A percentile compares a stretch with the other conserved stretches of the same genome.
These are phyloP conservation scores for Teleogryllus oceanicus DNA, from an alignment of 2,888 invertebrate genomes.

Conservation along the genomic window DNA sequence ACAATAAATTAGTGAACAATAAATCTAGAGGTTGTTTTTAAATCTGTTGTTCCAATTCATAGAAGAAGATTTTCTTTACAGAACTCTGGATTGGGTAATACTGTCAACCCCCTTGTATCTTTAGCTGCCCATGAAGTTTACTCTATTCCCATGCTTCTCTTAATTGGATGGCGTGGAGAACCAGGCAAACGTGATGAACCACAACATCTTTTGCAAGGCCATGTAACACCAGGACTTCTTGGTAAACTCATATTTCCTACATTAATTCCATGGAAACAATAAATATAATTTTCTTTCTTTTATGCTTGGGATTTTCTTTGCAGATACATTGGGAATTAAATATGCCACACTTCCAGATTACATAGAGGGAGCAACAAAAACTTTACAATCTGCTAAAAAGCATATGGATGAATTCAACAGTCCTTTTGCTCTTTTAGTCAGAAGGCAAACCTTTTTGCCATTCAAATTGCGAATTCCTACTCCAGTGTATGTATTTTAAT, in stretches of 20 bases:
- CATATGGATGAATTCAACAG: slow-evolving; percentile 47
- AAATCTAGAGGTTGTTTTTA: no score
- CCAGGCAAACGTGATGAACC: slow-evolving; percentile 51
- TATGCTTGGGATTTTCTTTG: neutral
- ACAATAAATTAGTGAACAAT: no score
- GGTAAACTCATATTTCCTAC: slow-evolving; percentile 40
- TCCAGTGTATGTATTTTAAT: slow-evolving; percentile 35
- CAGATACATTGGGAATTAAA: slow-evolving; percentile 45
- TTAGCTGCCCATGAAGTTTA: slow-evolving; percentile 48
- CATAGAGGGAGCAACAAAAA: slow-evolving; percentile 47
- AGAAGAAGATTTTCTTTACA: slow-evolving; percentile 38
- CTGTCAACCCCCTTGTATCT: slow-evolving; percentile 50
- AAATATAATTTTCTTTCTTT: neutral
- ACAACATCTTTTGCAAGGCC: slow-evolving; percentile 49
- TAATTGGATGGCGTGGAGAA: slow-evolving; percentile 50
- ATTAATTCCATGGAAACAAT: neutral
- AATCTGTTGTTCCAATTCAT: no score
- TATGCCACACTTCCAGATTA: slow-evolving; percentile 48
- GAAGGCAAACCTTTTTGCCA: slow-evolving; percentile 48
- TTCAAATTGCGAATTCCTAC: slow-evolving; percentile 40
- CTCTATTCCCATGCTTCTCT: slow-evolving; percentile 48
- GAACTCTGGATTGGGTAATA: slow-evolving; percentile 50
- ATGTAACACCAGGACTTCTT: slow-evolving; percentile 47
- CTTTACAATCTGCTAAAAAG: slow-evolving; percentile 46
- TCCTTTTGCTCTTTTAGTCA: slow-evolving; percentile 49